Evolutionary conservation across 2,888 invertebrate genomes (phyloP).

Genomic region (Lordiphosa fenestrarum): DNA sequence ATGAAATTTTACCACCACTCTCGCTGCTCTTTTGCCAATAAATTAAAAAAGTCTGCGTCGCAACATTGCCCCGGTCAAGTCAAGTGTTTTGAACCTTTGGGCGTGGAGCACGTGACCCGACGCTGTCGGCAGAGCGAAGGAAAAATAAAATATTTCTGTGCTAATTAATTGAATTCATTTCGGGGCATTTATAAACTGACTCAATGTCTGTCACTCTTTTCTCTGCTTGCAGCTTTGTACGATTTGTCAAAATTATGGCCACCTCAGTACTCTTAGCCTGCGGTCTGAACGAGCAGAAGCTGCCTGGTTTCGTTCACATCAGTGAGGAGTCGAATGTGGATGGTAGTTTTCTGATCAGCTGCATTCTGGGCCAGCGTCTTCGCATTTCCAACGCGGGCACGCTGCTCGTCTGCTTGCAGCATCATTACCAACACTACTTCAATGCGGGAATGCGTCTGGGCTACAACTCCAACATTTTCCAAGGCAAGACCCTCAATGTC

Average conservation of each 20-base stretch:
- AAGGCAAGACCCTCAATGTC: constrained; percentile 81
- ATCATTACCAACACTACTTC: constrained; percentile 87
- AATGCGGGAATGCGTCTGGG: constrained; percentile 88
- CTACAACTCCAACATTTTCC: constrained; percentile 84
- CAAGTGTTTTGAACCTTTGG: constrained; percentile 41
- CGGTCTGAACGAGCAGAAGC: constrained; percentile 83
- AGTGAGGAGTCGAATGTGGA: constrained; percentile 87
- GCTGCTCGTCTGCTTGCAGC: constrained; percentile 86
- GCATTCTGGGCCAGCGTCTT: constrained; percentile 84
- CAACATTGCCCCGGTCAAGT: constrained; percentile 33
- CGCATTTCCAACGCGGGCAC: constrained; percentile 83
- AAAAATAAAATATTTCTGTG: constrained; percentile 24
- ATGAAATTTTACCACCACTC: constrained; percentile 18
- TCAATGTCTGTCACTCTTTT: constrained; percentile 26
- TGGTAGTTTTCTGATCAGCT: constrained; percentile 86
- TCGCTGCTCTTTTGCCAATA: constrained; percentile 38
- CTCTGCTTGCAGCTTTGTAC: constrained; percentile 35
- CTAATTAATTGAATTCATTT: constrained; percentile 61
- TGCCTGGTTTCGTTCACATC: constrained; percentile 83
- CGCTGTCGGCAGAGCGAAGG: constrained; percentile 13
- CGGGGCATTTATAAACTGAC: constrained; percentile 63
- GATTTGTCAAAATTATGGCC: constrained; percentile 81
- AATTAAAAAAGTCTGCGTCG: constrained; percentile 41
- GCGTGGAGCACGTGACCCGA: constrained; percentile 51
- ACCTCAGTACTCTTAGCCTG: constrained; percentile 84